These are phyloP conservation scores for Chrysomallon squamiferum DNA, from an alignment of 1,140 invertebrate species.

Conservation along the genomic window DNA sequence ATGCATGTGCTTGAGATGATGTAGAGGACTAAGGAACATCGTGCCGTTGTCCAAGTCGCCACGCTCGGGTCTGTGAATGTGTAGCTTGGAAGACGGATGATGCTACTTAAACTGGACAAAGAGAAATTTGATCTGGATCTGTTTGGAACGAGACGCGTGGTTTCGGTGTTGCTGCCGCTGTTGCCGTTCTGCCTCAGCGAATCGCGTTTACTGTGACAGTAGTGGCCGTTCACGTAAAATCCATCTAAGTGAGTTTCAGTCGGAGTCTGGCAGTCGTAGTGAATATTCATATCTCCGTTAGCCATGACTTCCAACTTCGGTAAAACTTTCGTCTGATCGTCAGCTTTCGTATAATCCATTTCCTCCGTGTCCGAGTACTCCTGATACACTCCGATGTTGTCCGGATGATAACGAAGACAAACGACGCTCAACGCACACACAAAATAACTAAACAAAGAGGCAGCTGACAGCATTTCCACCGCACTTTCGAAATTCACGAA, in stretches of 20 bases:
- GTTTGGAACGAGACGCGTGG: neutral
- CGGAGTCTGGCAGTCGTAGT: constrained; percentile 1
- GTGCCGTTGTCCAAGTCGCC: constrained; percentile 35
- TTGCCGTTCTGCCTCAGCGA: neutral
- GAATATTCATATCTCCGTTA: constrained; percentile 24
- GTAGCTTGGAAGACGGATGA: constrained; percentile 39
- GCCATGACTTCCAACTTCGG: constrained; percentile 23
- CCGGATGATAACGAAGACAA: constrained; percentile 67
- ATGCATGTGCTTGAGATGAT: constrained; percentile 28
- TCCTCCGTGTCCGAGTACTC: constrained; percentile 50
- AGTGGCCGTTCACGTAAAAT: neutral
- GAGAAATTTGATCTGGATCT: constrained; percentile 11
- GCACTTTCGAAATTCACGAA: constrained; percentile 82
- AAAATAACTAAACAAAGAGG: constrained; percentile 85
- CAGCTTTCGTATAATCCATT: neutral
- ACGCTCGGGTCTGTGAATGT: constrained; percentile 30
- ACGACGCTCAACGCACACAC: constrained; percentile 86
- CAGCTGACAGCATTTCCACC: constrained; percentile 89
- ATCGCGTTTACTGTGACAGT: neutral
- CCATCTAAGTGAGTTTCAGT: neutral
- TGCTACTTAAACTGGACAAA: constrained; percentile 29
- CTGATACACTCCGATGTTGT: constrained; percentile 38
- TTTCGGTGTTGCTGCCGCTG: neutral
- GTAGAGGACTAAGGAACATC: constrained; percentile 41
- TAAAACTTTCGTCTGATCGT: neutral